phyloP scores from a whole-genome alignment of 2,888 invertebrate species.

The Parthenolecanium corni region DNA sequence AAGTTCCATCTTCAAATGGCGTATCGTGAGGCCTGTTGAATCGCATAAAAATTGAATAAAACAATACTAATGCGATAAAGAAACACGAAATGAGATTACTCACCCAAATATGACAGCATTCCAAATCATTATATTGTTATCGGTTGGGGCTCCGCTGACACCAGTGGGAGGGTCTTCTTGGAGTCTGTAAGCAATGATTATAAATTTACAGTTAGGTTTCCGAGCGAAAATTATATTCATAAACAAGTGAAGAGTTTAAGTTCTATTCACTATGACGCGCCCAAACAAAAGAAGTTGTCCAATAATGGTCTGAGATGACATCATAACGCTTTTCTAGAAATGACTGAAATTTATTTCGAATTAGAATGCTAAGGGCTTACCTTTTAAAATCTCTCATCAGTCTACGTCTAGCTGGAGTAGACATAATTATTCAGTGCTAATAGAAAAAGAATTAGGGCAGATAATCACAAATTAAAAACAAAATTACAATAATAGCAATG shows the following conservation, averaged over 20 bases:
- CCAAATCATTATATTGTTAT: slow-evolving; percentile 99
- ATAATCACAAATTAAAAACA: background rate
- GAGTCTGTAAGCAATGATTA: slow-evolving; percentile 43
- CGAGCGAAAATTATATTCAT: background rate
- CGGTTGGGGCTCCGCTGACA: slow-evolving; percentile 97
- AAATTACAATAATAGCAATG: background rate
- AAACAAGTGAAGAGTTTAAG: background rate
- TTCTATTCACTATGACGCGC: background rate
- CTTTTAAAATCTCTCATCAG: slow-evolving; percentile 95
- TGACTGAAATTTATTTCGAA: background rate
- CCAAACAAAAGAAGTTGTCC: background rate
- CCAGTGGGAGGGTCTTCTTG: slow-evolving; percentile 99
- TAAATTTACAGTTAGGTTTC: background rate
- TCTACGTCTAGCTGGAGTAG: slow-evolving; percentile 95
- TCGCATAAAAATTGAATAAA: background rate
- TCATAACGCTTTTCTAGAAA: background rate
- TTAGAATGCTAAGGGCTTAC: slow-evolving; percentile 15
- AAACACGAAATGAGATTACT: background rate
- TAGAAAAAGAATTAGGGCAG: background rate
- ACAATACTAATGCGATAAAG: no score
- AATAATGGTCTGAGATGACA: background rate
- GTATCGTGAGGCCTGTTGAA: slow-evolving; percentile 70
- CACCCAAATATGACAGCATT: slow-evolving; percentile 98
- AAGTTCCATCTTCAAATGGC: slow-evolving; percentile 98
- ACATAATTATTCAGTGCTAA: slow-evolving; percentile 49